Conservation (phyloP, 1,140 invertebrate genomes). For the Dreissena rostriformis region DNA sequence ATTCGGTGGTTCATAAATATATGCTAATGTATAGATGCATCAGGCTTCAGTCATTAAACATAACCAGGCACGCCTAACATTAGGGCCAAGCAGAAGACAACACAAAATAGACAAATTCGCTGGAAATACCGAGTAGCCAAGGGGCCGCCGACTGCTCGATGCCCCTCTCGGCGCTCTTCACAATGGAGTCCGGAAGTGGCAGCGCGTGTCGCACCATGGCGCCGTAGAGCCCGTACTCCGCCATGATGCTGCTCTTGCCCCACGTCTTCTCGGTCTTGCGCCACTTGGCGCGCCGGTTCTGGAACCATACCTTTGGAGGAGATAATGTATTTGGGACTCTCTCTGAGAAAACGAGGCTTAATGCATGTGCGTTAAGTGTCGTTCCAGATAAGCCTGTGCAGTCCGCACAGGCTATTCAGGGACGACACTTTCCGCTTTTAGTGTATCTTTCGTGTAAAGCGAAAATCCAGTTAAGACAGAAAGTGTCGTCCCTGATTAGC, state of each 20-base stretch:
- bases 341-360: not conserved
- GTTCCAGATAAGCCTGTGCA: not conserved
- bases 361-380: not conserved
- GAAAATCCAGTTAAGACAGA: not conserved
- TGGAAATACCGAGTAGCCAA: slow-evolving; percentile 95
- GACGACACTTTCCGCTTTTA: not conserved
- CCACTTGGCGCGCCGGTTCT: slow-evolving; percentile 99
- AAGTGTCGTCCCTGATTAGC: not conserved
- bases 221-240: slow-evolving; percentile 98
- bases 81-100: too few species aligned
- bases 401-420: not conserved
- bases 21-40: too few species aligned
- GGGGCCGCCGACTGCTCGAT: slow-evolving; percentile 93
- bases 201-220: slow-evolving; percentile 99
- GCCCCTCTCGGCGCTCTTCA: slow-evolving; percentile 91
- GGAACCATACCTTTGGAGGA: slow-evolving; percentile 96
- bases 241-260: slow-evolving; percentile 87
- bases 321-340: not conserved
- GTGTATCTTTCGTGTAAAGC: not conserved
- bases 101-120: too few species aligned
- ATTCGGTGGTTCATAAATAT: not conserved
- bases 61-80: too few species aligned
- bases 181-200: slow-evolving; percentile 97
- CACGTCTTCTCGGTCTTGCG: slow-evolving; percentile 99
- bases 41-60: too few species aligned